Evolutionary conservation across 1,140 invertebrate species (phyloP), one percentile per base, ranked within the genome.

Genomic region (Drosophila kurseongensis): DNA sequence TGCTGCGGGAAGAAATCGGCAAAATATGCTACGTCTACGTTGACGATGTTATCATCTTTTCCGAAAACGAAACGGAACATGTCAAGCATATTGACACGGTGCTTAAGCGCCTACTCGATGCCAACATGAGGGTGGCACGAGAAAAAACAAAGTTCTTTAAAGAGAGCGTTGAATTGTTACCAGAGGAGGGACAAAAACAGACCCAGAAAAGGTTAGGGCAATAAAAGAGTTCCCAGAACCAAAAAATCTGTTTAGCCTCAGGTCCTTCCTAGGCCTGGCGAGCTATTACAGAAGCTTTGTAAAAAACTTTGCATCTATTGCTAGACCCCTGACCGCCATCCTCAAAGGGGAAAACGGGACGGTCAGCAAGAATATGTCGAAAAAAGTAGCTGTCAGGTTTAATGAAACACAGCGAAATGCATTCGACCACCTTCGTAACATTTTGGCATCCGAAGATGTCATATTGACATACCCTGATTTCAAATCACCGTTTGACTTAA

Each of bases 141-240:
- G 45, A 60, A 41, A 50, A 60, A n/a, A 40, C 4, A 6, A 35
- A 41, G 10, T 41, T 47, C 35, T 47, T 65, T 47, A 55, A 55
- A 65, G 61, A 65, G 13, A 56, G 48, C 23, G 36, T 63, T 2
- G 50, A 63, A 27, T 62, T 4, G 60, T 54, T 13, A 62, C 48
- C 5, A 44, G 23, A 44, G 42, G 18, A 16, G 44, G 42, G 8
- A 36, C 62, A 5, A 65, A 41, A 35, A 65, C 52, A 7, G 29
- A 56, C 2, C 23, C 62, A 18, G 23, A 50, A 14, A 51, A 58
- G 35, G 36, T 61, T 6, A 45, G 8, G 16, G 16, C 50, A 35
- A 63, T 54, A 54, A 44, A 56, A 27, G 47, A 61, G 9, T 61
- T 29, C 13, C 10, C 38, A 6, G 9, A 50, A 27, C 35, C 18